These are phyloP conservation scores for Actias luna DNA, from an alignment of 2,888 invertebrate species.

Conservation along the genomic window DNA sequence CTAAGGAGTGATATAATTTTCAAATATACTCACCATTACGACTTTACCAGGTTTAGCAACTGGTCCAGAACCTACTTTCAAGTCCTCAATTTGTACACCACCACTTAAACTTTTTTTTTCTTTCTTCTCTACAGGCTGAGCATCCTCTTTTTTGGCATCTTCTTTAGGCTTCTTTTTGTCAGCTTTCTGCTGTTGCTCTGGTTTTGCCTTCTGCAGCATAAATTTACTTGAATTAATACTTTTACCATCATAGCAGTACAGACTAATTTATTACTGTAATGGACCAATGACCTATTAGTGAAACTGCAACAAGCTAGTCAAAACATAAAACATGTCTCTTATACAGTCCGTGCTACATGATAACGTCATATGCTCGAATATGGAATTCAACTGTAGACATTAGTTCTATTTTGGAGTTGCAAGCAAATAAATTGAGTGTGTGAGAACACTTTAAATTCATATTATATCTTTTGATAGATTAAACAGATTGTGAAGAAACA, in stretches of 20 bases:
- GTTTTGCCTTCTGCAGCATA: conserved; percentile 49
- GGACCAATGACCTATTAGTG: too few species aligned
- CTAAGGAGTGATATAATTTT: not conserved
- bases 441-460: too few species aligned
- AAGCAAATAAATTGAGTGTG: too few species aligned
- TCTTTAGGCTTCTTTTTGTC: conserved; percentile 66
- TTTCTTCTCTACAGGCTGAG: conserved; percentile 53
- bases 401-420: too few species aligned
- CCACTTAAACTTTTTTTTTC: conserved; percentile 84
- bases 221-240: not conserved
- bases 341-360: too few species aligned
- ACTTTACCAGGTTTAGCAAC: conserved; percentile 89
- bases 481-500: too few species aligned
- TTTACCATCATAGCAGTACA: not conserved
- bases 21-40: conserved; percentile 69
- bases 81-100: conserved; percentile 91
- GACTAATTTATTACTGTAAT: not conserved
- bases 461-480: too few species aligned
- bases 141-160: conserved; percentile 48
- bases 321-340: too few species aligned
- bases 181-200: conserved; percentile 50
- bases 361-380: too few species aligned
- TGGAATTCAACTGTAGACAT: too few species aligned
- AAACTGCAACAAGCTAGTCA: too few species aligned
- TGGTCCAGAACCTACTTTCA: conserved; percentile 89